Evolutionary conservation across 2,888 invertebrate species (phyloP), one percentile per base, ranked within the genome.

Genomic region (Diplazon laetatorius): DNA sequence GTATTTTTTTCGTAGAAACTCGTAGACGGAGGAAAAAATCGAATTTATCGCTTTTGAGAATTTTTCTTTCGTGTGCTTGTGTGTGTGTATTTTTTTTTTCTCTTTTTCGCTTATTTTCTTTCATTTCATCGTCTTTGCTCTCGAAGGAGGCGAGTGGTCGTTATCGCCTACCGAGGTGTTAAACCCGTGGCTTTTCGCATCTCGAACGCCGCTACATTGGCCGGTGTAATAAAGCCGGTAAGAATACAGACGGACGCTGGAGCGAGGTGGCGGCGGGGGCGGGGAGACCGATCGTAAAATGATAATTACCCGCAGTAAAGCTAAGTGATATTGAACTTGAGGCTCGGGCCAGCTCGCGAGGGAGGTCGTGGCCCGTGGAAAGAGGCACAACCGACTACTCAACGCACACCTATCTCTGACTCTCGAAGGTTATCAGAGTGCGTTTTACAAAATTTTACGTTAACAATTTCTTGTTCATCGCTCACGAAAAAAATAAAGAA

Each of bases 291-390:
- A 90, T 90, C 90, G 89, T 90, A 89, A 89, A 90, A 90, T 89
- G 88, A 89, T 90, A 90, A 90, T 90, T 89, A 88, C 89, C 55
- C 82, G 86, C 83, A 85, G 86, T 89, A 89, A 90, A 89, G 85
- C 88, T 90, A 90, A 90, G 89, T 89, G 89, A 90, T 90, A 90
- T 90, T 89, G 89, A 89, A 90, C 89, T 89, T 89, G 87, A 88
- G 87, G 87, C 86, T 85, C 35, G 66, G 39, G 46, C 44, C 0
- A 60, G n/a, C 52, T 44, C 50, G 52, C 14, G 0, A 37, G 59
- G 25, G 44, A 14, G 30, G 9, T 44, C 35, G 8, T 14, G n/a
- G 0, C 16, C n/a, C 22, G 12, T 37, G 16, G 14, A 62, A 71
- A 62, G 70, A 60, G n/a, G n/a, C n/a, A n/a, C n/a, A n/a, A 16